These are phyloP conservation scores for Drosophila algonquin DNA, from an alignment of 2,888 invertebrate genomes.

Conservation along the genomic window DNA sequence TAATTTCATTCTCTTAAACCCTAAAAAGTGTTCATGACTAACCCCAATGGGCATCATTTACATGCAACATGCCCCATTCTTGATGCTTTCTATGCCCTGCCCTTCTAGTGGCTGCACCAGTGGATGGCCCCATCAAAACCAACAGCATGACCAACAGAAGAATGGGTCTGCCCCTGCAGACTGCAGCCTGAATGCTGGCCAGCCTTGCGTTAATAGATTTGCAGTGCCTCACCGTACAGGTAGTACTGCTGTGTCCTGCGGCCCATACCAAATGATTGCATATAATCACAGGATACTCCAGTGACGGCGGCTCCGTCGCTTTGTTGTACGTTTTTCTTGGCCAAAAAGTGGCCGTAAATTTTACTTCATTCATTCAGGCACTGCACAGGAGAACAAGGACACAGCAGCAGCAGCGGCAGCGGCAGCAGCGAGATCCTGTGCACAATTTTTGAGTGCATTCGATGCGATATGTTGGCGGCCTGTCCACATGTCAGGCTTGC, in stretches of 20 bases:
- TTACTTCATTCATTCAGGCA: constrained; percentile 65
- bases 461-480: constrained; percentile 75
- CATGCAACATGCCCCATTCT: constrained; percentile 23
- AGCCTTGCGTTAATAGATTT: constrained; percentile 65
- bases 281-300: constrained; percentile 61
- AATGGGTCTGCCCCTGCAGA: constrained; percentile 24
- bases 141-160: constrained; percentile 10
- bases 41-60: constrained; percentile 49
- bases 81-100: constrained; percentile 13
- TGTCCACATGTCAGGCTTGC: constrained; percentile 80
- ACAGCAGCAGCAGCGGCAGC: neutral
- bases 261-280: constrained; percentile 46
- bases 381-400: constrained; percentile 15
- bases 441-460: constrained; percentile 71
- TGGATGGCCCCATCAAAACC: constrained; percentile 23
- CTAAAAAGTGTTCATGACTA: neutral
- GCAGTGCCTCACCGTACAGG: constrained; percentile 23
- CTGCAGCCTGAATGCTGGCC: constrained; percentile 35
- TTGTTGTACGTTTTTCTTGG: constrained; percentile 59
- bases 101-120: constrained; percentile 15
- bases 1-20: no score
- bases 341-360: constrained; percentile 70
- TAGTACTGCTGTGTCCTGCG: neutral
- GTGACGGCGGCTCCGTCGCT: constrained; percentile 26
- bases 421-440: constrained; percentile 33